Base-by-base conservation (phyloP, 2,113 vertebrate genomes). In the Nymphicus hollandicus region DNA sequence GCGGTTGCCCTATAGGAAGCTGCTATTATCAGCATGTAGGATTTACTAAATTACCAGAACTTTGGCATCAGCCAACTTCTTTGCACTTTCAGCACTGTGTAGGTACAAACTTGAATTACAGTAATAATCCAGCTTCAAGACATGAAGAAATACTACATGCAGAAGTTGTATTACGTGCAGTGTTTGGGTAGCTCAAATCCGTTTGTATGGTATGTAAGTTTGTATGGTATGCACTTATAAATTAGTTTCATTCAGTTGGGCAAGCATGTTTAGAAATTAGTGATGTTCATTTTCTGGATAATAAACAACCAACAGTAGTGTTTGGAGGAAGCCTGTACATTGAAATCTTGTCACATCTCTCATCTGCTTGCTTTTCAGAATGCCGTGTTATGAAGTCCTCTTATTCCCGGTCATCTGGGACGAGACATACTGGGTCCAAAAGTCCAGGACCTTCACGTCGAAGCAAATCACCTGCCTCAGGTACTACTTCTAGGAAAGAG, bases 391-490 rank as follows among this genome's bases (percentile, higher is more conserved):
- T 99, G 94, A 99, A 99, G 97, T 98, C 99, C 0, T 98, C 99
- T 4, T 98, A 99, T 87, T 97, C 98, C 16, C 98, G 98, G 63
- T 98, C 98, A 72, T 95, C 98, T 73, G 98, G 98, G 65, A 86
- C 98, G 10, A 98, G 98, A 50, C 80, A 98, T 63, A 37, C 97
- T 35, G 98, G 98, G n/a, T 98, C 96, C 69, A 99, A 99, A 97
- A 99, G 99, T 93, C 99, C 99, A 4, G 98, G 98, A 74, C 91
- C 94, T 37, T 98, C 98, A 10, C 98, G 99, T 13, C 98, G 99
- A 95, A 99, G 98, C 98, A 99, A 99, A 90, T 99, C 99, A 41
- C 99, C 99, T 29, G 98, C 98, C 84, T 98, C 99, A 98, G 98
- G 99, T 99, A 97, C 63, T 96, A 3, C 63, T 69, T 43, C 28